phyloP scores from a whole-genome alignment of 2,113 vertebrate genomes.

The Motacilla alba region DNA sequence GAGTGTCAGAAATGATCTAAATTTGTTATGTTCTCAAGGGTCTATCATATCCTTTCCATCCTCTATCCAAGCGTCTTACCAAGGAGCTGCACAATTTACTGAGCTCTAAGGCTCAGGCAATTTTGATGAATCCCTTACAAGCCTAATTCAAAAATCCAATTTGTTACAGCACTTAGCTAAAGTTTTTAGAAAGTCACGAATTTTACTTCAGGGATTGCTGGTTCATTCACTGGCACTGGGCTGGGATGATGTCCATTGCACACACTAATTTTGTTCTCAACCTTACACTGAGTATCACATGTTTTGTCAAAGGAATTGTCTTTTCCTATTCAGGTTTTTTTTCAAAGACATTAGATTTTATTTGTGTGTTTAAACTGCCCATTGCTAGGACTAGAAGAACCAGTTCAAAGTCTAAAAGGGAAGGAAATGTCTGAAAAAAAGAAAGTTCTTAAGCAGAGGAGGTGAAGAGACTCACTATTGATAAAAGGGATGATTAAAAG shows the following conservation, averaged over 20 bases:
- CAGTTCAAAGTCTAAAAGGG: neutral
- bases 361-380: neutral
- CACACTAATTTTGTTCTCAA: neutral
- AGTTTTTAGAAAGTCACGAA: neutral
- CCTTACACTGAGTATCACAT: neutral
- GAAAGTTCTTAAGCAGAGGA: neutral
- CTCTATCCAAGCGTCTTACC: neutral
- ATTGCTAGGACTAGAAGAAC: neutral
- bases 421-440: neutral
- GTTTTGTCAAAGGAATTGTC: neutral
- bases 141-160: neutral
- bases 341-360: neutral
- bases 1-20: neutral
- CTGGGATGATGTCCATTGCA: neutral
- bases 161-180: neutral
- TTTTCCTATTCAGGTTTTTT: neutral
- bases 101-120: neutral
- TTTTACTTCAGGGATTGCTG: neutral
- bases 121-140: neutral
- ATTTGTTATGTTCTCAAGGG: neutral
- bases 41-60: neutral
- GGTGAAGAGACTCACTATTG: neutral
- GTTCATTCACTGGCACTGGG: neutral
- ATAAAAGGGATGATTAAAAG: constrained; percentile 5
- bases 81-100: neutral